Evolutionary conservation across 2,113 vertebrate species (phyloP).

Genomic region (Lasiurus cinereus): DNA sequence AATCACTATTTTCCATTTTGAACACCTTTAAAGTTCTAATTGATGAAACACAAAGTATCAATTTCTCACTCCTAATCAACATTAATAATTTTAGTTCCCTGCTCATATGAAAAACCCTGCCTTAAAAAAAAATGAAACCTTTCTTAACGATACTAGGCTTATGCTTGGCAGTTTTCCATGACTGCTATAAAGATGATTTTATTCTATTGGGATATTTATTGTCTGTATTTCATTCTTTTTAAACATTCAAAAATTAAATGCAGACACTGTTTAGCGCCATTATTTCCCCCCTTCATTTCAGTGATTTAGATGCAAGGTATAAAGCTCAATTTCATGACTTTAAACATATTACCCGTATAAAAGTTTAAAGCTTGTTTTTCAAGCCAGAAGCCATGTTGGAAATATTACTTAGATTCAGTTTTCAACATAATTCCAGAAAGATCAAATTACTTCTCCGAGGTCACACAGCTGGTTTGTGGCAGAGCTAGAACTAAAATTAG

Average conservation of each 20-base stretch:
- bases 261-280: background rate
- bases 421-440: conserved; percentile 10
- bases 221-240: background rate
- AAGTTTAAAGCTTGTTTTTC: background rate
- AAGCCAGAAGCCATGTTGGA: background rate
- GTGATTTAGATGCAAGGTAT: background rate
- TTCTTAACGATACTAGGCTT: background rate
- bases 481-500: background rate
- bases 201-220: background rate
- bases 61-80: background rate
- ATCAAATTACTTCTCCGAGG: background rate
- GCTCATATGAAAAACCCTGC: background rate
- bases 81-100: background rate
- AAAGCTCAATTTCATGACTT: background rate
- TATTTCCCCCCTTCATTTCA: background rate
- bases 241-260: background rate
- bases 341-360: background rate
- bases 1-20: background rate
- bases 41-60: background rate
- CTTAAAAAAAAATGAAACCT: conserved; percentile 7
- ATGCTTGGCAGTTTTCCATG: background rate
- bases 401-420: background rate
- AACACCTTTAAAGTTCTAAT: conserved; percentile 12
- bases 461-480: background rate
- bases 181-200: background rate